Base-by-base conservation (phyloP, 2,888 invertebrate species). In the Cerastis leucographa region DNA sequence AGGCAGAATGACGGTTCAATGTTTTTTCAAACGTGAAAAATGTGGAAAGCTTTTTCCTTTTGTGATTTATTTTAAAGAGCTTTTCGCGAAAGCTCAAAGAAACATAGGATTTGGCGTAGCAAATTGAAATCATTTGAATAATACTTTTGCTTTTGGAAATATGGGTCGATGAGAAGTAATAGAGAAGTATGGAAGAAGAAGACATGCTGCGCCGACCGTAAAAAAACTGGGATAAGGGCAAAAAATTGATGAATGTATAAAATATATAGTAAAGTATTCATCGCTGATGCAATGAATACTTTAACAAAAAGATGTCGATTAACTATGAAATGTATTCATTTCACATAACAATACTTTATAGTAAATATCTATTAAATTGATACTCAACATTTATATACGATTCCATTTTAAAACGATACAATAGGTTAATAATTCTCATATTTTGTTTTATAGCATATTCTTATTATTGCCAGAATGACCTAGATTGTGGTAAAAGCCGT, bases 301-400 rank as follows among this genome's bases (percentile, higher is more conserved):
- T 29, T 1, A 46, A 42, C 6, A 19, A 35, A 69, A 35, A 25
- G 42, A 2, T 9, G 56, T 9, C 19, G 25, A 29, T 42, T 19
- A 61, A 29, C 59, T 61, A 22, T 69, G 0, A 14, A 12, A 25
- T 17, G 19, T 35, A 2, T 19, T 49, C 2, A n/a, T 42, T 29
- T 44, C 25, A 54, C 35, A 25, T 56, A 67, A 44, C n/a, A 76
- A 61, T 51, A 78, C 25, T 22, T 40, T 29, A 46, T 40, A 54
- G 62, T 62, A 40, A 62, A 62, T 4, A 62, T 51, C 51, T 19
- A 78, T 25, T 9, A 29, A 14, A 59, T 78, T 14, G n/a, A 59
- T 59, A 49, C 14, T 35, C 78, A 67, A 67, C 46, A 67, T 78
- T 67, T 68, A 12, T 22, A 35, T 11, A 70, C 22, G 44, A 72